A percentile compares a stretch with the other conserved stretches of the same genome.
Conservation (phyloP, 37 sponge, comb jelly and placozoan genomes). For the Beroe ovata region DNA sequence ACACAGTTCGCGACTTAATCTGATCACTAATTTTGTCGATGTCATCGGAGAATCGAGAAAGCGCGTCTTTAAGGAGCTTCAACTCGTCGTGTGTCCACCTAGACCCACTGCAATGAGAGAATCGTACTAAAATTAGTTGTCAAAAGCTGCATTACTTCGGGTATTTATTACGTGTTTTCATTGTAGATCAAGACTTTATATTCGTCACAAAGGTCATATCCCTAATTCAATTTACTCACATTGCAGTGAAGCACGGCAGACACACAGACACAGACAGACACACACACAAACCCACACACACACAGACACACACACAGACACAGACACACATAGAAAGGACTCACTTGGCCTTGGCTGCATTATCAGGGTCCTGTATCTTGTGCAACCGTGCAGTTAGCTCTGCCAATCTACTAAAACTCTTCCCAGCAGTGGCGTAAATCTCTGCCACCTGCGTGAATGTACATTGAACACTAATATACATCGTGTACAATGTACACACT, state of each 20-base stretch:
- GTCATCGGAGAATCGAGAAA: constrained; percentile 23
- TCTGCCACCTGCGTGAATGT: constrained; percentile 41
- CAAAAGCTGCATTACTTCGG: too few relatives aligned
- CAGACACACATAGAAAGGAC: too few relatives aligned
- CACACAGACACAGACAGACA: too few relatives aligned
- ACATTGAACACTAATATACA: not conserved
- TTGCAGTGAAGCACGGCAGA: too few relatives aligned
- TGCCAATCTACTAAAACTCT: constrained; percentile 43
- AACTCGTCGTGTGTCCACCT: constrained; percentile 67
- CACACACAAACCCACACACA: too few relatives aligned
- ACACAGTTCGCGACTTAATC: constrained; percentile 64
- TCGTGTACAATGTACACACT: too few relatives aligned
- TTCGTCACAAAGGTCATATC: too few relatives aligned
- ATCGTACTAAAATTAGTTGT: too few relatives aligned
- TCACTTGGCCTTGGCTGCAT: constrained; percentile 23
- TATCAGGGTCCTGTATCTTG: constrained; percentile 32
- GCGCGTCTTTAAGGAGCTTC: constrained; percentile 19
- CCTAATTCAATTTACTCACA: too few relatives aligned
- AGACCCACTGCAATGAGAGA: constrained; percentile 57
- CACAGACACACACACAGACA: too few relatives aligned
- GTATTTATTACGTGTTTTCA: too few relatives aligned
- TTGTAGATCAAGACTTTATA: too few relatives aligned
- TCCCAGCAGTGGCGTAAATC: constrained; percentile 62
- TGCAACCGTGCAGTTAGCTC: constrained; percentile 49
- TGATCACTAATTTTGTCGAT: constrained; percentile 63